Base-by-base conservation (phyloP, 2,113 vertebrate species). In the Seriola aureovittata region DNA sequence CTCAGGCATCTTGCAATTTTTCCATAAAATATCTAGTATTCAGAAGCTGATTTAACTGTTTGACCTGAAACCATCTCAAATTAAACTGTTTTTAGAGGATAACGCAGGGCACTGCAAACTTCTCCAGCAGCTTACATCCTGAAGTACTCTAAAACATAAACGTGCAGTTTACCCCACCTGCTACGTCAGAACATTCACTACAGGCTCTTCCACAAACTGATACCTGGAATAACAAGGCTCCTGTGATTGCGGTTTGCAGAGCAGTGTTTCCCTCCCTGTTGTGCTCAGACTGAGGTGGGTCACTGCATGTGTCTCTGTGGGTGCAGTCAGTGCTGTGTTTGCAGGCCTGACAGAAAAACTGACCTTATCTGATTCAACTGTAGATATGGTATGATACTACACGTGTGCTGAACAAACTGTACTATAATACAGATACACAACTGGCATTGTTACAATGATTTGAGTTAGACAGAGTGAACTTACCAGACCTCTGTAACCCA, bases 191-290 rank as follows among this genome's bases (percentile, higher is more conserved):
- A 36, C 19, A 10, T 59, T 64, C 68, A 63, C 36, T 6, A 21
- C 58, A 42, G 40, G 1, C 40, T 55, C 60, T 58, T 72, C 77
- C 42, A 58, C 38, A 48, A 19, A 25, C 14, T 50, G n/a, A 67
- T 65, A 75, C 63, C 71, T 81, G 64, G 44, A 81, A 81, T 46
- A 81, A 70, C 64, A 81, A 62, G 48, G 57, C 46, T 68, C 55
- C n/a, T 23, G n/a, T n/a, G 52, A 54, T 13, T 74, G 79, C 25
- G 71, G 55, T 74, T 32, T 68, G 16, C 60, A 52, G 70, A n/a
- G 54, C 54, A 23, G 54, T 25, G 60, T 40, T 60, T 64, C 34
- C 71, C 71, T 75, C 79, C 55, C 63, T 32, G 55, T 29, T 42
- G 60, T 62, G 17, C 13, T 57, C 21, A 40, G 17, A 52, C 54